Base-by-base conservation (phyloP, 2,113 vertebrate species). In the Catharus bicknelli region DNA sequence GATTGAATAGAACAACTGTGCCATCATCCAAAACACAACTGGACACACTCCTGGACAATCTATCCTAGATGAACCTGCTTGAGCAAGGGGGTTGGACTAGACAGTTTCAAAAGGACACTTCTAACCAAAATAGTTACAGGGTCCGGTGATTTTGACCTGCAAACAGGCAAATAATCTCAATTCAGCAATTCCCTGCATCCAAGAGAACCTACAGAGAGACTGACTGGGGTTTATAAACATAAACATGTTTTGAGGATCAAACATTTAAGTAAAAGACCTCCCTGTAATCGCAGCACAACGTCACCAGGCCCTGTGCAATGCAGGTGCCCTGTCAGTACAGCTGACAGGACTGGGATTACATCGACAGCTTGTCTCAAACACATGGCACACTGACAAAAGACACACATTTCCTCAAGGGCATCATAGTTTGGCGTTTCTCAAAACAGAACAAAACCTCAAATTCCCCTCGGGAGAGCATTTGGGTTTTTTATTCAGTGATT, bases 291-390 rank as follows among this genome's bases (percentile, higher is more conserved):
- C 77, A 93, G 66, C 59, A 45, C 64, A 64, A 16, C 20, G 26
- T 76, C 70, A 83, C 47, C 51, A 54, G 62, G 70, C 34, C 70
- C 70, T 17, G 51, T 45, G 64, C 69, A 72, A 62, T 5, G 34
- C 81, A 90, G 93, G 67, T 59, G 81, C 63, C 84, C 43, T 83
- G 78, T 91, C 93, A 90, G 38, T 40, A n/a, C 16, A 40, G 66
- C 9, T 87, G 86, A 94, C 78, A 85, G 72, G 57, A 66, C 84
- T 10, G 53, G 92, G 94, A 92, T 93, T 94, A 86, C 69, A 38
- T 0, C 93, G 92, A 94, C 21, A 5, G 67, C 47, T 87, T 83
- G 43, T 85, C 89, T 79, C 72, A 76, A 79, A 89, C 32, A 84
- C 70, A 76, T 40, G 55, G 86, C 70, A 79, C 16, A 2, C 59